Evolutionary conservation across 2,797 vertebrate species (phyloP), one percentile per base, ranked within the genome.

Genomic region (Ptychobarbus kaznakovi): DNA sequence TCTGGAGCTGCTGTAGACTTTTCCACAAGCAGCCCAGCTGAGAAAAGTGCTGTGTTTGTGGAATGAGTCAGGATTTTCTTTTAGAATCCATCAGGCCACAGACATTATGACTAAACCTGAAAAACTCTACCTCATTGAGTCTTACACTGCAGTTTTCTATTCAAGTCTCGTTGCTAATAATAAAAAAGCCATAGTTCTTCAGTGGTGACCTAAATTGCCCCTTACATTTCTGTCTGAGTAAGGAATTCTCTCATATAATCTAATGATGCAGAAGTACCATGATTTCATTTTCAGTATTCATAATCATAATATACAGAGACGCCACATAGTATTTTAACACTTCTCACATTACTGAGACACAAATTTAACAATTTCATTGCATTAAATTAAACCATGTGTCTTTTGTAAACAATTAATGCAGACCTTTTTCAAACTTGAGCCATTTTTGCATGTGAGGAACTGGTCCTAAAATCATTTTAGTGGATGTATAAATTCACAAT

Each of bases 21-120:
- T 89, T 85, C 80, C 82, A 86, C n/a, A 46, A 75, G 53, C 81
- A 66, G 73, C 46, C 38, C 63, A 81, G 78, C 63, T 77, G 56
- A 74, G 84, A 78, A 81, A 82, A 87, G 80, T 80, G 77, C 65
- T 75, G 87, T 65, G 84, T 87, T 82, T 58, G 74, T 86, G 85
- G 79, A 83, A 83, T 83, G 66, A 86, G 70, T 76, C 49, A 76
- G 44, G 42, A 69, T 16, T 69, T 77, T 73, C 18, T 74, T 68
- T 82, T 46, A 61, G 35, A 44, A 74, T 74, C 56, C 75, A 81
- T 83, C 61, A 63, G n/a, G 63, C 76, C 58, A 81, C 80, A 73
- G 74, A 83, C 58, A 63, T 42, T 68, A 75, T 63, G 74, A 11
- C 88, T 61, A 74, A 79, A 81, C 15, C 61, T 86, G 51, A 82